Evolutionary conservation across 2,113 vertebrate species (phyloP), one percentile per base, ranked within the genome.

Genomic region (Dicentrarchus labrax): DNA sequence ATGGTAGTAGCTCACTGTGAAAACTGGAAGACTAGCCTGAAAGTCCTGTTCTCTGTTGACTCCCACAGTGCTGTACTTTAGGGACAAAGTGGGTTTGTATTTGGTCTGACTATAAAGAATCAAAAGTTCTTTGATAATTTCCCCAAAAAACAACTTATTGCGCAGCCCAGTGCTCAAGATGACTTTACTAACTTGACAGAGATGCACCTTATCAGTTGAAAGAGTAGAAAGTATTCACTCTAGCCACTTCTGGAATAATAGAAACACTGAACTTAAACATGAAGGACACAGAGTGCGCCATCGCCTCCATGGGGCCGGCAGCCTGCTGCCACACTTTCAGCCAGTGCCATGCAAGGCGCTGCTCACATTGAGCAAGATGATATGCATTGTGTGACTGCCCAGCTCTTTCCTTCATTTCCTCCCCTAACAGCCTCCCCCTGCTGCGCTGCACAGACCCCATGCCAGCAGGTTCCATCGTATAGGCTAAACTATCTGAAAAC

Each of bases 401-500:
- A 15, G 30, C 61, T 73, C 62, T 68, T 22, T 61, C n/a, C 22
- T 78, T 78, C 82, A 85, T 88, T 87, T 88, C 72, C 65, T 77
- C 50, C 16, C 47, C 74, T 80, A 77, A 85, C 79, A 70, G 82
- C 62, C 30, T 65, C 71, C 24, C 43, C 84, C 86, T 48, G 80
- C 87, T 84, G 90, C 11, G 90, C 60, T 43, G 39, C 76, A 67
- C n/a, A 71, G 79, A 68, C 78, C 59, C 36, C 77, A 64, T 38
- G 71, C 80, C 65, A 57, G 81, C 70, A 68, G 59, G 15, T 62
- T 62, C 21, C 62, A 65, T 68, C 21, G 0, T 47, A 41, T 11
- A 30, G 53, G 19, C 59, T 48, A 48, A 73, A 85, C 66, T 62
- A 76, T 24, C 45, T 60, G 53, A 72, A 82, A 72, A 82, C 71